Evolutionary conservation across 2,797 vertebrate species (phyloP).

Genomic region (Clarias fuscus): DNA sequence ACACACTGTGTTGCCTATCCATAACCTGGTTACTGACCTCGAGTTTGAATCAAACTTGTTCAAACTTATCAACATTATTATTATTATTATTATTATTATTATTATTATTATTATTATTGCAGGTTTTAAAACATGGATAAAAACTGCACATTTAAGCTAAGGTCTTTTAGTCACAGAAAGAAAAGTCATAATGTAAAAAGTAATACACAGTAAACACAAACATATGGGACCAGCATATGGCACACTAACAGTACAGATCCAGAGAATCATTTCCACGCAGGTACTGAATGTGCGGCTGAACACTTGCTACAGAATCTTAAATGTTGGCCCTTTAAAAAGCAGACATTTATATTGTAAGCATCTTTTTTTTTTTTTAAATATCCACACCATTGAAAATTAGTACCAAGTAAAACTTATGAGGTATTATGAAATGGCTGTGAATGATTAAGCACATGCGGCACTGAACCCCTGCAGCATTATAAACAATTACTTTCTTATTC

Average conservation of each 20-base stretch:
- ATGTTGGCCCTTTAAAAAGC: neutral
- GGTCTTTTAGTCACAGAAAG: neutral
- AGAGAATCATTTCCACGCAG: neutral
- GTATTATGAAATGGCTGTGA: neutral
- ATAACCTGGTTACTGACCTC: too few species aligned
- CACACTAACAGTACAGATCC: neutral
- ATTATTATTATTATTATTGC: neutral
- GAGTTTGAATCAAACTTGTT: too few species aligned
- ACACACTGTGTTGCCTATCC: too few species aligned
- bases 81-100: neutral
- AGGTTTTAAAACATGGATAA: neutral
- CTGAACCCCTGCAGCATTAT: neutral
- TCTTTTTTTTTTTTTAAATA: neutral
- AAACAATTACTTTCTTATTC: neutral
- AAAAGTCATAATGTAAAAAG: neutral
- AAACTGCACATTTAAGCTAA: neutral
- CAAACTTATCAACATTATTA: neutral
- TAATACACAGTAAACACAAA: neutral
- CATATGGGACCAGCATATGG: neutral
- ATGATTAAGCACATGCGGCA: constrained; percentile 4
- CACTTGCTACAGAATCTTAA: neutral
- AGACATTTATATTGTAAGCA: neutral
- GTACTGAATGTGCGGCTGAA: neutral
- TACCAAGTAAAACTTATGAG: neutral
- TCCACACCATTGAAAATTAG: neutral